phyloP scores from a whole-genome alignment of 1,140 invertebrate genomes.

The Dendroctonus ponderosae region DNA sequence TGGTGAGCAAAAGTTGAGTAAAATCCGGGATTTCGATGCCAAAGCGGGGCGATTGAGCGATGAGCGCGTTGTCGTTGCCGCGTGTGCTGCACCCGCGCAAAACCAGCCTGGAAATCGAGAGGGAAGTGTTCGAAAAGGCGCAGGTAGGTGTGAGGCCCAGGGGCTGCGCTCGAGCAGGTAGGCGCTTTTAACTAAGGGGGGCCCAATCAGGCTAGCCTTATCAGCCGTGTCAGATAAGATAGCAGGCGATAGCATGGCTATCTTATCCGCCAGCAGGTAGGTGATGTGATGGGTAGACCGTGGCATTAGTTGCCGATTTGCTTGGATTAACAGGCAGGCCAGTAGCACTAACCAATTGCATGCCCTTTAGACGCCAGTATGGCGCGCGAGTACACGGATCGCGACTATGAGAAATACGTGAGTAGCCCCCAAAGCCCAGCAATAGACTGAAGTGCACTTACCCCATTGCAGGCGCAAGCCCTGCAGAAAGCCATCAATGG shows the following conservation, averaged over 20 bases:
- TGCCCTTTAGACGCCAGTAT: slow-evolving; percentile 20
- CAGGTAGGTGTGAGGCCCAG: slow-evolving; percentile 56
- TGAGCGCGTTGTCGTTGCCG: slow-evolving; percentile 73
- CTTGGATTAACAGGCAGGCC: no score
- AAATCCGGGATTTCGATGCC: no score
- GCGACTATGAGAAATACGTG: slow-evolving; percentile 44
- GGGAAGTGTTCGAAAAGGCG: slow-evolving; percentile 73
- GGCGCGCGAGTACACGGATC: slow-evolving; percentile 40
- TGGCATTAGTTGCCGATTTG: no score
- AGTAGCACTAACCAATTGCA: slow-evolving; percentile 5
- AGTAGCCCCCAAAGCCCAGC: slow-evolving; percentile 26
- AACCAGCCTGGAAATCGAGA: slow-evolving; percentile 70
- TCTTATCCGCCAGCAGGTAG: no score
- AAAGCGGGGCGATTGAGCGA: slow-evolving; percentile 38
- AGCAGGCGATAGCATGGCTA: no score
- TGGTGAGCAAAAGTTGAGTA: neutral
- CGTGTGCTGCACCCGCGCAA: slow-evolving; percentile 69
- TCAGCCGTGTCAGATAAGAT: no score
- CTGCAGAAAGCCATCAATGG: slow-evolving; percentile 89
- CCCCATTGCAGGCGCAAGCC: slow-evolving; percentile 59
- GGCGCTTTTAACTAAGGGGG: no score
- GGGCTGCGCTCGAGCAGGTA: no score
- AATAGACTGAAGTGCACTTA: neutral
- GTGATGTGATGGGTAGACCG: no score
- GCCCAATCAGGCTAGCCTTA: no score